Evolutionary conservation across 2,888 invertebrate species (phyloP), one percentile per base, ranked within the genome.

Genomic region (Harpagoxenus sublaevis): DNA sequence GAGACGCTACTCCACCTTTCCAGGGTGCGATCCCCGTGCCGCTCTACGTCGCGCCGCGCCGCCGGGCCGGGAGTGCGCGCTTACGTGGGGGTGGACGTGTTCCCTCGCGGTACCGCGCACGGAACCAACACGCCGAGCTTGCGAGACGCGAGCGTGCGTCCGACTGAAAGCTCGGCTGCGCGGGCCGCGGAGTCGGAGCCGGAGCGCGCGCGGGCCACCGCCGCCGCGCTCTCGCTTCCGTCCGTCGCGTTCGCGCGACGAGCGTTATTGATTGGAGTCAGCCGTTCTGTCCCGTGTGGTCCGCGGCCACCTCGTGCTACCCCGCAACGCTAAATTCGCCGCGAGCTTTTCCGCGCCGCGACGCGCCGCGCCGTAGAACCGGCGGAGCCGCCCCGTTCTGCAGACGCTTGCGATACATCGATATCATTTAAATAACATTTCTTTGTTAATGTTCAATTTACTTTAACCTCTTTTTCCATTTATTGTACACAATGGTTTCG

Each of bases 141-240:
- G 53, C 53, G 53, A 91, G 88, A 88, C 92, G 93, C 92, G 89
- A 90, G 81, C 91, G 89, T 91, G 91, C 89, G 89, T 92, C 92
- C 89, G 88, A 93, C 93, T 93, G 93, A 93, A 93, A 93, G 92
- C 93, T 92, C 91, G 77, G 62, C 73, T 71, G 45, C 35, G 18
- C 42, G n/a, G n/a, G n/a, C n/a, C n/a, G n/a, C n/a, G 63, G 23
- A 39, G 63, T 35, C 12, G 74, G 77, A 81, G 70, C 74, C 85
- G 88, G 81, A 85, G 88, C 89, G 89, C 91, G 88, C 92, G 91
- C 87, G 91, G 85, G 77, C 84, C 84, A 73, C 84, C 62, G 68
- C 84, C 84, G 82, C 83, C 74, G 63, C 77, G 35, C 6, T 35
- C 35, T 35, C 6, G 35, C 35, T 35, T 75, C 73, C 86, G 82